A percentile compares a stretch with the other conserved stretches of the same genome.
Evolutionary conservation across 2,797 vertebrate genomes (phyloP).

Genomic region (Aselliscus stoliczkanus): DNA sequence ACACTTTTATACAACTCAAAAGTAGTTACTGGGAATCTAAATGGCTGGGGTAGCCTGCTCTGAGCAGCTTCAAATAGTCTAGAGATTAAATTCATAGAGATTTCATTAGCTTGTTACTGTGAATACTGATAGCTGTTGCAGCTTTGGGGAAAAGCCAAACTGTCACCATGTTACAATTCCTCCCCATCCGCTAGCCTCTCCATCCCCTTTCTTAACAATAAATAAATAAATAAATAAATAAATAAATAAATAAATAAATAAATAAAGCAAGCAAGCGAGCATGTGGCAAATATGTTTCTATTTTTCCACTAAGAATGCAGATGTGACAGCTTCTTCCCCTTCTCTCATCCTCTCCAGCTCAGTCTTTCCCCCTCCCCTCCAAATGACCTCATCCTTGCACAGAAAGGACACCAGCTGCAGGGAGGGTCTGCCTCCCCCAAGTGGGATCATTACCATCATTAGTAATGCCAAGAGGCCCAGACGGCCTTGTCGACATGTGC

Average conservation of each 20-base stretch:
- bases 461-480: slow-evolving; percentile 55
- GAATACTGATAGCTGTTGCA: background rate
- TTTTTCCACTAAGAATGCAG: slow-evolving; percentile 65
- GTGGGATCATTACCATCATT: slow-evolving; percentile 33
- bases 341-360: slow-evolving; percentile 6
- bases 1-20: background rate
- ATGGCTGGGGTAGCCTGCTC: background rate
- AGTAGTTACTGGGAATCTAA: background rate
- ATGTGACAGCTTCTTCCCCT: slow-evolving; percentile 32
- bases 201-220: slow-evolving; percentile 25
- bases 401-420: slow-evolving; percentile 68
- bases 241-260: background rate
- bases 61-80: background rate
- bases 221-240: background rate
- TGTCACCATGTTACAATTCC: background rate
- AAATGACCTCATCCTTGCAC: slow-evolving; percentile 54
- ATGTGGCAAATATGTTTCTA: slow-evolving; percentile 58
- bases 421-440: slow-evolving; percentile 64
- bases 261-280: background rate
- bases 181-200: background rate
- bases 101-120: background rate
- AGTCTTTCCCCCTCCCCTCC: background rate
- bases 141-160: background rate
- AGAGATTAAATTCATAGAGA: background rate
- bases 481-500: slow-evolving; percentile 42